These are phyloP conservation scores for Zaprionus bogoriensis DNA, from an alignment of 2,888 invertebrate genomes.

Conservation along the genomic window DNA sequence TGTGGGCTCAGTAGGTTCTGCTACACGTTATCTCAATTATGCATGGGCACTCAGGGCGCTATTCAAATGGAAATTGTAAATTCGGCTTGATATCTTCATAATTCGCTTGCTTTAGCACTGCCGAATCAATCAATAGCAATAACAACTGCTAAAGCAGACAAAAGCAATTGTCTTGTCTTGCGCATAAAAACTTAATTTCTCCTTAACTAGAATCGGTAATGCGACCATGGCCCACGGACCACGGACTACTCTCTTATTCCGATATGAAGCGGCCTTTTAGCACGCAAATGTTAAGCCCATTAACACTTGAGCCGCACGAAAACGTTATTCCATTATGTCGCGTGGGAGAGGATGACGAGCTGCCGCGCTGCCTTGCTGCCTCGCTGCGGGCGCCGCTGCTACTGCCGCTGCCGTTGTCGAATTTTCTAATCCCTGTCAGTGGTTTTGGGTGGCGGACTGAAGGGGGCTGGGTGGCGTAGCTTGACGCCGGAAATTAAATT, in stretches of 20 bases:
- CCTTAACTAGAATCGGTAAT: background rate
- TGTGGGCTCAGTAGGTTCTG: background rate
- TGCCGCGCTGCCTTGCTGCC: background rate
- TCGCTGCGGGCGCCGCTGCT: too few species aligned
- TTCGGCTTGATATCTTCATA: constrained; percentile 8
- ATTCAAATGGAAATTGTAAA: constrained; percentile 2
- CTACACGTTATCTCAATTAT: constrained; percentile 15
- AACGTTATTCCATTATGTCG: constrained; percentile 23
- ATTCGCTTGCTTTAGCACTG: background rate
- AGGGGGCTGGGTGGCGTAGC: constrained; percentile 22
- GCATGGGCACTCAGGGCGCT: constrained; percentile 2
- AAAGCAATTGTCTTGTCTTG: background rate
- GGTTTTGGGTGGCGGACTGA: background rate
- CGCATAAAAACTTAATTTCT: constrained; percentile 18
- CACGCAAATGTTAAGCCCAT: constrained; percentile 40
- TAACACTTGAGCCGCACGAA: constrained; percentile 44
- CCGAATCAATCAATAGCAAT: constrained; percentile 9
- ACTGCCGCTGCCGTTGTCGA: constrained; percentile 29
- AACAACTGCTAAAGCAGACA: background rate
- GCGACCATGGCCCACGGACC: too few species aligned
- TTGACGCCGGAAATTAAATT: constrained; percentile 72
- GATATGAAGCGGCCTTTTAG: background rate
- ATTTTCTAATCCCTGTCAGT: constrained; percentile 20
- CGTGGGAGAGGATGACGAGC: background rate
- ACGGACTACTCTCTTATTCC: background rate